Evolutionary conservation across 2,113 vertebrate genomes (phyloP).

Genomic region (Gnathonemus echidnorhynchus): DNA sequence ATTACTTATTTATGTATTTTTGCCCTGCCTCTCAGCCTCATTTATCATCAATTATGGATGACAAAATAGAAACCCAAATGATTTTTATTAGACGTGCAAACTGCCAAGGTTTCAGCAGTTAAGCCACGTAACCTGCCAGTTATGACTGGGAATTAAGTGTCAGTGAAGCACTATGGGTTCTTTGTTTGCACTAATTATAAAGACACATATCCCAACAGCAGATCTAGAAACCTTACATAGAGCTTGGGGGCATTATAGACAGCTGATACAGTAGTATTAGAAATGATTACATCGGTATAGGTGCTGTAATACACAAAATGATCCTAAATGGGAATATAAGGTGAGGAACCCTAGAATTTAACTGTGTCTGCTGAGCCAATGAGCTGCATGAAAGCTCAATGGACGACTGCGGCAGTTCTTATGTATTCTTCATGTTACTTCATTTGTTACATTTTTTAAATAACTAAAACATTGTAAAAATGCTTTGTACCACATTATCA

Average conservation of each 20-base stretch:
- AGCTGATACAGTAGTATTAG: neutral
- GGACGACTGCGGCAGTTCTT: neutral
- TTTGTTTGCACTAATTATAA: neutral
- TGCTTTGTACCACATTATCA: neutral
- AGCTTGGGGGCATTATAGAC: no score
- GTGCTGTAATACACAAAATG: neutral
- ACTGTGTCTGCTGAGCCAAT: neutral
- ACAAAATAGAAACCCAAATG: neutral
- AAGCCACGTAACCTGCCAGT: neutral
- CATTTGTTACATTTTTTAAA: neutral
- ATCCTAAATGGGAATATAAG: neutral
- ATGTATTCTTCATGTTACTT: neutral
- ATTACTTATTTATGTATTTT: neutral
- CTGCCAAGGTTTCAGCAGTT: neutral
- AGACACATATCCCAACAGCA: neutral
- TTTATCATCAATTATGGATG: neutral
- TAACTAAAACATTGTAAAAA: neutral
- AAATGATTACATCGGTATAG: neutral
- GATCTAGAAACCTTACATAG: neutral
- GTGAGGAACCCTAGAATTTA: neutral
- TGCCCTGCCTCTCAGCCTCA: neutral
- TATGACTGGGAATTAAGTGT: neutral
- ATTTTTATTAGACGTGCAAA: neutral
- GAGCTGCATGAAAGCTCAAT: neutral
- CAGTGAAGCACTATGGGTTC: neutral